Conservation (phyloP, 2,797 vertebrate genomes). For the Fistularia tabacaria region DNA sequence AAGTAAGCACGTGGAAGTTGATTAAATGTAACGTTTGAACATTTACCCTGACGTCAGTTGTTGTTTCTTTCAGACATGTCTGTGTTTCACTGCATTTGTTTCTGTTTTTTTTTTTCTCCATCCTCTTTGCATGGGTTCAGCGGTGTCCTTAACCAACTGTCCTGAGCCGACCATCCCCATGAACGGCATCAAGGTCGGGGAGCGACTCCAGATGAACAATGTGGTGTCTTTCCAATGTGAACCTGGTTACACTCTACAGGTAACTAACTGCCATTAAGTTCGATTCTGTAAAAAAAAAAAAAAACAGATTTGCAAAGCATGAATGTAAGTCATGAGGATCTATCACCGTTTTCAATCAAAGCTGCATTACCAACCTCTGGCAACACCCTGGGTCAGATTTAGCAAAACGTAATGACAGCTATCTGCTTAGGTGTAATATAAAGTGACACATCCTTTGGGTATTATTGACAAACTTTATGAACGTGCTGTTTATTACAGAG, state of each 20-base stretch:
- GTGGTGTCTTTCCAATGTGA: slow-evolving; percentile 98
- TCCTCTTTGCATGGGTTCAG: slow-evolving; percentile 38
- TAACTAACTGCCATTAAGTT: slow-evolving; percentile 25
- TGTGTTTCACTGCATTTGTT: not conserved
- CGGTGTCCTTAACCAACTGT: slow-evolving; percentile 91
- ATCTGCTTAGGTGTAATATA: too few relatives aligned
- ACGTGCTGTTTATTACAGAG: too few relatives aligned
- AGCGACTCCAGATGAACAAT: slow-evolving; percentile 93
- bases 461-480: too few relatives aligned
- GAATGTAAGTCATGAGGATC: not conserved
- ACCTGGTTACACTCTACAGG: slow-evolving; percentile 95
- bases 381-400: too few relatives aligned
- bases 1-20: slow-evolving; percentile 77
- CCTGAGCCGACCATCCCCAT: slow-evolving; percentile 90
- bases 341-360: too few relatives aligned
- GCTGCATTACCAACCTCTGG: too few relatives aligned
- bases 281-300: not conserved
- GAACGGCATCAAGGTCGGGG: slow-evolving; percentile 88
- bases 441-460: too few relatives aligned
- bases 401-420: too few relatives aligned
- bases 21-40: too few relatives aligned
- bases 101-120: slow-evolving; percentile 8
- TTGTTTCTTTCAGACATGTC: not conserved
- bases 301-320: not conserved
- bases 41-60: too few relatives aligned